phyloP scores from a whole-genome alignment of 2,888 invertebrate genomes.

The Girardia tigrina region DNA sequence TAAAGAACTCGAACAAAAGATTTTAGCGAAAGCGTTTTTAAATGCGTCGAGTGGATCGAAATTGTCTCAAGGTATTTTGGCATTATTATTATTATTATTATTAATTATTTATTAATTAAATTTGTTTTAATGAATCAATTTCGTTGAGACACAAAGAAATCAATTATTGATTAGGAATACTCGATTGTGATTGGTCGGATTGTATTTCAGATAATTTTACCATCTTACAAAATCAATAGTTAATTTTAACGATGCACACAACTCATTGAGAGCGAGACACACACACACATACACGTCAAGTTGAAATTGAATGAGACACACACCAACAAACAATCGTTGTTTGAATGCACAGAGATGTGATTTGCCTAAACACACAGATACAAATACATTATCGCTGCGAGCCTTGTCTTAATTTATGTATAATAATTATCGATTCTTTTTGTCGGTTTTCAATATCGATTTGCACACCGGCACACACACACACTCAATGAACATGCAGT shows the following conservation, averaged over 20 bases:
- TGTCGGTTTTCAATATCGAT: not conserved
- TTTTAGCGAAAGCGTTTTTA: not conserved
- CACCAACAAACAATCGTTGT: conserved; percentile 1
- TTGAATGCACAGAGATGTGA: not conserved
- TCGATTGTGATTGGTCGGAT: not conserved
- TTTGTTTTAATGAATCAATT: not conserved
- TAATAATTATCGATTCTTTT: not conserved
- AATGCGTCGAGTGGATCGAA: conserved; percentile 12
- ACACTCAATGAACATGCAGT: not conserved
- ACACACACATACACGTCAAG: not conserved
- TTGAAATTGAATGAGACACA: not conserved
- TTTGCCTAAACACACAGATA: not conserved
- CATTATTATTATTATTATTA: not conserved
- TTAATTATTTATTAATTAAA: not conserved
- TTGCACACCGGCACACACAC: not conserved
- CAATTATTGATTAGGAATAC: conserved; percentile 18
- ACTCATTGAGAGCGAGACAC: no score
- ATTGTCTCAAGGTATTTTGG: not conserved
- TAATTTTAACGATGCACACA: not conserved
- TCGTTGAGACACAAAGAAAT: conserved; percentile 3
- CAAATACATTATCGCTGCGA: no score
- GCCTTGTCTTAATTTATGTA: conserved; percentile 6
- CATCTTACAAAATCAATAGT: conserved; percentile 17
- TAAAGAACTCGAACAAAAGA: not conserved
- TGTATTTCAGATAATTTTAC: not conserved